These are phyloP conservation scores for Disparrhopalites patrizii DNA, from an alignment of 2,888 invertebrate species.

Conservation along the genomic window DNA sequence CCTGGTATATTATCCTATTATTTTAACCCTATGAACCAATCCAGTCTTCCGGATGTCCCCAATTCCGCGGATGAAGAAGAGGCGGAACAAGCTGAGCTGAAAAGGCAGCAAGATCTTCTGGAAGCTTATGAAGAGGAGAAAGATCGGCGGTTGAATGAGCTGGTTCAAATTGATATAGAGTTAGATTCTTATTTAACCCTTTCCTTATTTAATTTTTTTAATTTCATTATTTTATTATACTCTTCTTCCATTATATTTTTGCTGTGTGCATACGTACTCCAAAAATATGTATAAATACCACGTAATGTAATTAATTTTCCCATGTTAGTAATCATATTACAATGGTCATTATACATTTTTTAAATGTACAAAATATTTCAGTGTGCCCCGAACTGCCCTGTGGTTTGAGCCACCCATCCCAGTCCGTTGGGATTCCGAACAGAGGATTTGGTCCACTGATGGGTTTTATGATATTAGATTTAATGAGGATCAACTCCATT, in stretches of 20 bases:
- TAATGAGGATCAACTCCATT: constrained; percentile 66
- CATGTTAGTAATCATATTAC: too few species aligned
- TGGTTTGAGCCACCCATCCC: constrained; percentile 76
- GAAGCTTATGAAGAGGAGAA: constrained; percentile 24
- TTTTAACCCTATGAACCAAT: constrained; percentile 5
- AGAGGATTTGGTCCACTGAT: constrained; percentile 64
- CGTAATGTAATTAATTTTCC: too few species aligned
- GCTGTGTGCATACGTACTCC: not conserved
- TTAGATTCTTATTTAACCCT: constrained; percentile 25
- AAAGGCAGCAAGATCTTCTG: constrained; percentile 5
- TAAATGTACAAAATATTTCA: too few species aligned
- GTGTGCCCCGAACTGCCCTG: constrained; percentile 65
- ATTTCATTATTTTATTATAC: not conserved
- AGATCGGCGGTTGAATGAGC: constrained; percentile 19
- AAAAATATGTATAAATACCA: too few species aligned
- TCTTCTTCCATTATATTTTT: not conserved
- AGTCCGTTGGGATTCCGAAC: constrained; percentile 57
- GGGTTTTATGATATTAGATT: constrained; percentile 74
- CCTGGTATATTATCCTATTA: not conserved
- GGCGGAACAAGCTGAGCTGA: not conserved
- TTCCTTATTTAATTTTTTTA: constrained; percentile 1
- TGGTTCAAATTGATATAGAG: constrained; percentile 37
- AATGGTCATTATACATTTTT: too few species aligned
- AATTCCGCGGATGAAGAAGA: not conserved
- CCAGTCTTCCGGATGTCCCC: not conserved